These are phyloP conservation scores for Molorchus minor DNA, from an alignment of 2,888 invertebrate species.

Conservation along the genomic window DNA sequence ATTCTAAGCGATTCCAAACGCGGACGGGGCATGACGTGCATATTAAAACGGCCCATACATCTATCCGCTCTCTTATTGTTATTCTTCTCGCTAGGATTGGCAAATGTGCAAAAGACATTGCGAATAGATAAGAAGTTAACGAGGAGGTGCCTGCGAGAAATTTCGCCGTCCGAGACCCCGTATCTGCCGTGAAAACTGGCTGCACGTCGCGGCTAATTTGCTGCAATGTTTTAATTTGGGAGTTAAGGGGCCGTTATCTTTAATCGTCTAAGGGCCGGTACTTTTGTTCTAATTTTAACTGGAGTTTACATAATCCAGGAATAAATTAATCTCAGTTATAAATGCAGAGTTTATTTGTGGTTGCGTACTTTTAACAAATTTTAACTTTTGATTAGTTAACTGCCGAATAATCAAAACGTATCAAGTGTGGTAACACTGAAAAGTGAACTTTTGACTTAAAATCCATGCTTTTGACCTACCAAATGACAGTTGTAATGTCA, in stretches of 20 bases:
- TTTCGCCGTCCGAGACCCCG: slow-evolving; percentile 20
- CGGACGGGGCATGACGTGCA: slow-evolving; percentile 52
- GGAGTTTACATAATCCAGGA: too few relatives aligned
- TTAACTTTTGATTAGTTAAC: too few relatives aligned
- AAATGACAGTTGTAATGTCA: too few relatives aligned
- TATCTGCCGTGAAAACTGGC: slow-evolving; percentile 12
- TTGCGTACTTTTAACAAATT: too few relatives aligned
- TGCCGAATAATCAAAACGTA: too few relatives aligned
- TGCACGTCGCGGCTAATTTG: neutral
- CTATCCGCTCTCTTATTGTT: slow-evolving; percentile 55
- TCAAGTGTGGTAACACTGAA: too few relatives aligned
- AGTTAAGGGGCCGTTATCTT: neutral
- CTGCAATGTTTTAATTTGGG: neutral
- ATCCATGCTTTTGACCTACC: too few relatives aligned
- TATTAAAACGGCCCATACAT: slow-evolving; percentile 52
- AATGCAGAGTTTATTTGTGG: too few relatives aligned
- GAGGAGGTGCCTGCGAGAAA: slow-evolving; percentile 48
- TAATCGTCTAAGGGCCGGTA: too few relatives aligned
- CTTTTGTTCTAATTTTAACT: too few relatives aligned
- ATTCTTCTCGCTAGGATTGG: slow-evolving; percentile 57
- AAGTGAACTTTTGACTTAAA: too few relatives aligned
- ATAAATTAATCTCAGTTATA: too few relatives aligned
- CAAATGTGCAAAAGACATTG: slow-evolving; percentile 60
- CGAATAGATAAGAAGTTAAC: slow-evolving; percentile 59
- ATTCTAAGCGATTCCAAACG: slow-evolving; percentile 48